Evolutionary conservation across 30 jellyfish, hydroid and myxozoan genomes (phyloP), one percentile per base, ranked within the genome.

Genomic region (Turritopsis dohrnii): DNA sequence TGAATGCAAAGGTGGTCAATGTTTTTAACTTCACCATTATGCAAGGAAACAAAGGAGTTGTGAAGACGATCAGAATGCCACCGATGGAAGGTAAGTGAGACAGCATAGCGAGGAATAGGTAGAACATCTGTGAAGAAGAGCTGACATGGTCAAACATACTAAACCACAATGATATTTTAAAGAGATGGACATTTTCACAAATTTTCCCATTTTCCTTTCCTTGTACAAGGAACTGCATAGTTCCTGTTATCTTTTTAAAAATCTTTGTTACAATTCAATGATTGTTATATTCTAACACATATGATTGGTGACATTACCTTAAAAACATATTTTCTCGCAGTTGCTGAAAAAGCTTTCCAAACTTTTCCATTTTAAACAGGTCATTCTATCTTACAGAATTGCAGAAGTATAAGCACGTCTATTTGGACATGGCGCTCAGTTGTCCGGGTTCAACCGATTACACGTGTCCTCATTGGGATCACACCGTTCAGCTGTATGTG

Each of bases 381-480:
- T n/a, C n/a, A 22, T 76, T 22, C 52, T 13, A 0, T 65, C 0
- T 41, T 80, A 25, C 66, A 93, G 98, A 80, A 1, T 71, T 93
- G 81, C 96, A 88, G 86, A 77, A 76, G 30, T 88, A 88, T 79
- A 72, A 74, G 18, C 88, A 93, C 27, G 98, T 88, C 29, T 88
- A 93, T 54, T 71, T 93, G 84, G 98, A 93, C 28, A 88, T 93
- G 96, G 89, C 95, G 1, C 84, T 93, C 28, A 81, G 96, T 71
- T 93, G 98, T 71, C 96, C 98, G 53, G 98, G 98, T 18, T 71
- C 89, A 53, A 86, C 96, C 18, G 98, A 93, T 79, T 93, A 66
- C 74, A 54, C 93, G 22, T 93, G 98, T 41, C 98, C 98, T 8
- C 98, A 93, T 85, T 93, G 98, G 98, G 98, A 93, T 69, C 98